These are phyloP conservation scores for Tridacna gigas DNA, from an alignment of 2,888 invertebrate species.

Conservation along the genomic window DNA sequence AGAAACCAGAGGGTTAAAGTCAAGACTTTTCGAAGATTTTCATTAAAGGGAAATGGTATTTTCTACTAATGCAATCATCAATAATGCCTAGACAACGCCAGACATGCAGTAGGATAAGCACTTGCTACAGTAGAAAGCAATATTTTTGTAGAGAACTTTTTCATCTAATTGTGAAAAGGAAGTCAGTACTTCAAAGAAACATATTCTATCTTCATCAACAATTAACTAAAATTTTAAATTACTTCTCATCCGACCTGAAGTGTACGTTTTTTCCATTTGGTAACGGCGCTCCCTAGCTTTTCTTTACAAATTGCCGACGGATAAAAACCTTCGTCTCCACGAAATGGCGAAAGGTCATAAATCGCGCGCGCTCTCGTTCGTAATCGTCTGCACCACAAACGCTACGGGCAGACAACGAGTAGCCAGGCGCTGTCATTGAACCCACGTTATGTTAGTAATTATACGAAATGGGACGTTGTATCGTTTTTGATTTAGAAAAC, in stretches of 20 bases:
- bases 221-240: conserved; percentile 43
- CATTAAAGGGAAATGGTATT: too few species aligned
- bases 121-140: too few species aligned
- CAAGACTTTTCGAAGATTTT: too few species aligned
- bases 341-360: conserved; percentile 51
- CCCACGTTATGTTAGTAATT: conserved; percentile 39
- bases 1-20: too few species aligned
- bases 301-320: conserved; percentile 50
- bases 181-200: conserved; percentile 38
- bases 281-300: conserved; percentile 26
- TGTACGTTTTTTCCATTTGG: conserved; percentile 24
- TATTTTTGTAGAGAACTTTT: too few species aligned
- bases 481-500: conserved; percentile 46
- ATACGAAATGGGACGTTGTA: conserved; percentile 46
- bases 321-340: conserved; percentile 49
- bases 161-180: not conserved
- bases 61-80: too few species aligned
- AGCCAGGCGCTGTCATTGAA: conserved; percentile 57
- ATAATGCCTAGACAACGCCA: too few species aligned
- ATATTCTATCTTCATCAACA: conserved; percentile 37
- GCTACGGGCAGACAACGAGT: conserved; percentile 50
- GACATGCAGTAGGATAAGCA: too few species aligned
- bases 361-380: conserved; percentile 52
- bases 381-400: conserved; percentile 55
- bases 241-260: conserved; percentile 40